phyloP scores from a whole-genome alignment of 2,888 invertebrate genomes.

The Polietes domitor region DNA sequence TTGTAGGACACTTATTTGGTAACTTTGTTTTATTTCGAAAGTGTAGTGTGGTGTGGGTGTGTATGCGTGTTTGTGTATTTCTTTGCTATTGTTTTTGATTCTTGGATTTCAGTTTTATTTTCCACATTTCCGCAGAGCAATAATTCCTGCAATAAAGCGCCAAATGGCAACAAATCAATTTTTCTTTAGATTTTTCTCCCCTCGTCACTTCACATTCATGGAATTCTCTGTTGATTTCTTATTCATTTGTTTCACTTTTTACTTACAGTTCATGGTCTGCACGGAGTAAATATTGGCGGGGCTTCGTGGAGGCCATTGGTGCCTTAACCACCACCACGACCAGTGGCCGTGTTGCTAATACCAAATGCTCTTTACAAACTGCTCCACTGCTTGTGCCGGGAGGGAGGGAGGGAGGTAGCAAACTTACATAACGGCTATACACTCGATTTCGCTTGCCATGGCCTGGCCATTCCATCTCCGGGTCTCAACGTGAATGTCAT shows the following conservation, averaged over 20 bases:
- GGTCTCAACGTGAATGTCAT: constrained; percentile 1
- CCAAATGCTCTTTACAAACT: constrained; percentile 26
- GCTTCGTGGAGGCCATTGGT: background rate
- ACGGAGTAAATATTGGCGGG: background rate
- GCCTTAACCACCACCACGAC: constrained; percentile 3
- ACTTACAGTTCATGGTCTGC: background rate
- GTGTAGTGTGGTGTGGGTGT: no score
- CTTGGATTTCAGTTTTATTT: no score
- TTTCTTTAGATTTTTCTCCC: constrained; percentile 10
- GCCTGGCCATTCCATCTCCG: background rate
- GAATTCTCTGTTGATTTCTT: constrained; percentile 6
- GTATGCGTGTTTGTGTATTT: no score
- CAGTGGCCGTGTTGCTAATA: constrained; percentile 7
- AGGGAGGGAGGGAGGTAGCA: no score
- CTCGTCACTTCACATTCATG: no score
- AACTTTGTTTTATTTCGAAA: no score
- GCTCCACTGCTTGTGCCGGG: background rate
- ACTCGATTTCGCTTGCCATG: background rate
- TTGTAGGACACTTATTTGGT: no score
- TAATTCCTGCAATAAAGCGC: no score
- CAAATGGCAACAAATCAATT: constrained; percentile 18
- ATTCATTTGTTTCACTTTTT: constrained; percentile 4
- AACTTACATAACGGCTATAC: background rate
- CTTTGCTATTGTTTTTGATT: no score
- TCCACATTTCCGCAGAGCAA: no score